Evolutionary conservation across 2,113 vertebrate genomes (phyloP).

Genomic region (Phaethornis superciliosus): DNA sequence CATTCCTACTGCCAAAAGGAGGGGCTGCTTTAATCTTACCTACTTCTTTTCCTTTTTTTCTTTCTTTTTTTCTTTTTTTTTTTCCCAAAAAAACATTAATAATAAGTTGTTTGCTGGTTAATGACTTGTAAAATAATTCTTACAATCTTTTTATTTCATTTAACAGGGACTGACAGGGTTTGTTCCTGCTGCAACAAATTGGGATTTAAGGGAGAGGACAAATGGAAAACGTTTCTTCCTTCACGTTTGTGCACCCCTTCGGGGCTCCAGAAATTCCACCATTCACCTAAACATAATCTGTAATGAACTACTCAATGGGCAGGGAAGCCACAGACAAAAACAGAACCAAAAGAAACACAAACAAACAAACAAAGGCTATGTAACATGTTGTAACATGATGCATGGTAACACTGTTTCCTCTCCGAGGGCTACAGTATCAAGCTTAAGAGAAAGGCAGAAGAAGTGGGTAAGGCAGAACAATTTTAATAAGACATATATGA

Average conservation of each 20-base stretch:
- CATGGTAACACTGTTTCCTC: background rate
- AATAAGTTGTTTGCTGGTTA: background rate
- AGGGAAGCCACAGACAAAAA: background rate
- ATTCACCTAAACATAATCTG: background rate
- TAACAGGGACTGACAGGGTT: background rate
- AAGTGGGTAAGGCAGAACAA: background rate
- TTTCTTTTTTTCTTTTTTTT: background rate
- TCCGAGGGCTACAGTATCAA: background rate
- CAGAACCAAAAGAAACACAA: no score
- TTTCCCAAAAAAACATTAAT: background rate
- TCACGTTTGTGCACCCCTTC: background rate
- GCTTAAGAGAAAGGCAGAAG: background rate
- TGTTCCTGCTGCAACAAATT: background rate
- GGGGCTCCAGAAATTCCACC: background rate
- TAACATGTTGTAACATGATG: no score
- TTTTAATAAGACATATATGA: background rate
- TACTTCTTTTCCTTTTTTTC: background rate
- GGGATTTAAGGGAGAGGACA: background rate
- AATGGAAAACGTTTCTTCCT: background rate
- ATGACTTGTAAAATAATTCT: background rate
- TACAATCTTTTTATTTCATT: background rate
- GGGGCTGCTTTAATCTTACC: slow-evolving; percentile 40
- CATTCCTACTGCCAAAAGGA: slow-evolving; percentile 53
- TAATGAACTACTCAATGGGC: background rate
- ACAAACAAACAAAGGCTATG: no score